A percentile compares a stretch with the other conserved stretches of the same genome.
phyloP scores from a whole-genome alignment of 1,140 invertebrate species.

The Venustaconcha ellipsiformis region DNA sequence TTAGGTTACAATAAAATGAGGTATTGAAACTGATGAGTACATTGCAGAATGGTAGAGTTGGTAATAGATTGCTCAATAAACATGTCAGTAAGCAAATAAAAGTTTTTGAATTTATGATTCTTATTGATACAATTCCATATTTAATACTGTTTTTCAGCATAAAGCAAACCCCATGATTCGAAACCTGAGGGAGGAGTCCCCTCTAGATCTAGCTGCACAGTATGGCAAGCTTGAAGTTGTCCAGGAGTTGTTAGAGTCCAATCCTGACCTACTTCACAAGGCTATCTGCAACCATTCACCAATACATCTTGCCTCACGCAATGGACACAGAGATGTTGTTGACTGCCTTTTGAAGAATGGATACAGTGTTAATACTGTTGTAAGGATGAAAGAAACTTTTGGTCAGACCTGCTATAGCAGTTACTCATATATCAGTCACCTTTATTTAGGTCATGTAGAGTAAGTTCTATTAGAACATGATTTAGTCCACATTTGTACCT shows the following conservation, averaged over 20 bases:
- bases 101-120: no score
- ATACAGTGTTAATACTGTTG: slow-evolving; percentile 82
- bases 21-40: no score
- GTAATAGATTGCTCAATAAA: no score
- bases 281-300: slow-evolving; percentile 85
- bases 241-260: slow-evolving; percentile 79
- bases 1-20: no score
- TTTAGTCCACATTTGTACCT: no score
- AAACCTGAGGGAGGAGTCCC: slow-evolving; percentile 90
- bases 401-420: no score
- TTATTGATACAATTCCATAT: background rate
- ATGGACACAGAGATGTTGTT: slow-evolving; percentile 91
- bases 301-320: slow-evolving; percentile 91
- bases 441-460: no score
- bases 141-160: slow-evolving; percentile 71
- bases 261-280: slow-evolving; percentile 49
- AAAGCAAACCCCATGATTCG: slow-evolving; percentile 90
- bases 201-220: slow-evolving; percentile 93
- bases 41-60: no score
- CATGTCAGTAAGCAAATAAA: no score
- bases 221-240: slow-evolving; percentile 85
- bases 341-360: slow-evolving; percentile 85
- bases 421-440: no score
- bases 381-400: no score
- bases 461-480: no score